Conservation (phyloP, 2,797 vertebrate species). For the Allobates femoralis region DNA sequence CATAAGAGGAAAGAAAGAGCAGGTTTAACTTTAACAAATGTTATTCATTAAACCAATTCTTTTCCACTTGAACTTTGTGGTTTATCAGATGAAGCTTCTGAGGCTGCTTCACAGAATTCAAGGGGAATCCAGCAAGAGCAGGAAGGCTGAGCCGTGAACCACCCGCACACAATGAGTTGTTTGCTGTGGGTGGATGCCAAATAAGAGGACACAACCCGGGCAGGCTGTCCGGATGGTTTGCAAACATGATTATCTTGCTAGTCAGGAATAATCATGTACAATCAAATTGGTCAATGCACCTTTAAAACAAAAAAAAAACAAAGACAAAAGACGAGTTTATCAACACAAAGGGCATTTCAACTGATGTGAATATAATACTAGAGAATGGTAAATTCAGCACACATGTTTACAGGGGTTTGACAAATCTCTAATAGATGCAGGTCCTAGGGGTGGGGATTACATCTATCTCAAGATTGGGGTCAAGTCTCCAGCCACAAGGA, state of each 20-base stretch:
- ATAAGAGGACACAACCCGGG: not conserved
- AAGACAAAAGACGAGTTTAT: too few species aligned
- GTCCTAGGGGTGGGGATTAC: too few species aligned
- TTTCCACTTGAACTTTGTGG: slow-evolving; percentile 40
- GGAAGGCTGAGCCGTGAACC: not conserved
- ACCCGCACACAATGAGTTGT: not conserved
- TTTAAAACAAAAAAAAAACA: not conserved
- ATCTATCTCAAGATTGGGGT: too few species aligned
- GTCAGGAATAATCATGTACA: not conserved
- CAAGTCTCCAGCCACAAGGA: too few species aligned
- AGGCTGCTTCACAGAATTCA: not conserved
- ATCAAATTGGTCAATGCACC: not conserved
- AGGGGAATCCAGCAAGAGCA: not conserved
- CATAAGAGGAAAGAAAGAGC: not conserved
- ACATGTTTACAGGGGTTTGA: too few species aligned
- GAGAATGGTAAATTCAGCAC: too few species aligned
- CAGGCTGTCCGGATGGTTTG: not conserved
- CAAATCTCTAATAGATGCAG: too few species aligned
- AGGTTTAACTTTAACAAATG: slow-evolving; percentile 41
- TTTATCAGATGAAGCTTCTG: too few species aligned
- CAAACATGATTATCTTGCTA: not conserved
- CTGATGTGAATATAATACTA: not conserved
- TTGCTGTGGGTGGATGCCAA: not conserved
- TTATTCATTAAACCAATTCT: slow-evolving; percentile 55
- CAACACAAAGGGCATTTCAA: too few species aligned